Base-by-base conservation (phyloP, 2,888 invertebrate genomes). In the Ommatoiulus sabulosus region DNA sequence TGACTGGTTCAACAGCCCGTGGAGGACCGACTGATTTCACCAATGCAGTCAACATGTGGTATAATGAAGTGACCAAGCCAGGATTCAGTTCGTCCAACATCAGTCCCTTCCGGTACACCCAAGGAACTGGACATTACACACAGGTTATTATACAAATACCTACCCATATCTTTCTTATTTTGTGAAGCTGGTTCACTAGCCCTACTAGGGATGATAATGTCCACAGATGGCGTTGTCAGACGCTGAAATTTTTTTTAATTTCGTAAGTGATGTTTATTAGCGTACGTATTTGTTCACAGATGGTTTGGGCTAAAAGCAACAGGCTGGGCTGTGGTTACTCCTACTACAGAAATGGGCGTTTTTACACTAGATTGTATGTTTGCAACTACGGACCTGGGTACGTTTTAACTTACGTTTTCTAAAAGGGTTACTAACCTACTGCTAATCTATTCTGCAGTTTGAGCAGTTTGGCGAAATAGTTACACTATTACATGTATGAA, bases 311-410 rank as follows among this genome's bases (percentile, higher is more conserved):
- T 5, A 44, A n/a, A 8, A 24, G 57, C 10, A 24, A 48, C 17
- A 46, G 44, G 4, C 4, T 88, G 15, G 88, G 88, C 3, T 88
- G 88, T 72, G 88, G 88, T 7, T 88, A 7, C 5, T n/a, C 86
- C 43, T 88, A 88, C 80, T 88, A 43, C 24, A 12, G 5, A 80
- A 43, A 6, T 4, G 43, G 2, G 0, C 7, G 46, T 35, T 10
- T 43, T 17, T 96, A 96, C 92, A 96, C 96, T 90, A 96, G 96
- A 92, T 94, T 96, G 89, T 97, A 96, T 93, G 96, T 96, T 89
- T 97, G 97, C 94, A 96, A 97, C 93, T 97, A 97, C 91, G 96
- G 96, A 88, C 96, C 96, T 17, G 95, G 63, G 87, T 87, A 87
- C 15, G 57, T 20, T n/a, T n/a, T n/a, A n/a, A n/a, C n/a, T n/a